Evolutionary conservation across 1,140 invertebrate genomes (phyloP).

Genomic region (Pachypeltis micranthus): DNA sequence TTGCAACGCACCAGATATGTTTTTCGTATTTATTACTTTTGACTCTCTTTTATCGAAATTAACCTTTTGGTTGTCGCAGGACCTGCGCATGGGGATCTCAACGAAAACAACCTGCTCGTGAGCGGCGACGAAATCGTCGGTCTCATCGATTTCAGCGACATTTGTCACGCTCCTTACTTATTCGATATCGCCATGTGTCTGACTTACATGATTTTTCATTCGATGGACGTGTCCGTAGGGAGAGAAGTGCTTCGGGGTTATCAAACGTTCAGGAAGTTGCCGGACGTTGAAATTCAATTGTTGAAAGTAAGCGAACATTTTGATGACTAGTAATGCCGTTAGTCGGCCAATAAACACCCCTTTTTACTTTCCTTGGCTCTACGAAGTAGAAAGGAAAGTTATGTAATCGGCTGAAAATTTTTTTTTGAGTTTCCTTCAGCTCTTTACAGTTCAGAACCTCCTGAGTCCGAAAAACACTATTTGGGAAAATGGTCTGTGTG

Average conservation of each 20-base stretch:
- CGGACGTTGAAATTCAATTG: background rate
- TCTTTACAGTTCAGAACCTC: no score
- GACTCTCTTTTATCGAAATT: background rate
- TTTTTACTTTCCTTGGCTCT: no score
- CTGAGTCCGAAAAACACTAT: no score
- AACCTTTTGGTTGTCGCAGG: background rate
- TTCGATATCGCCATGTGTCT: constrained; percentile 1
- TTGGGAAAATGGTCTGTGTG: no score
- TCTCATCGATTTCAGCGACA: constrained; percentile 8
- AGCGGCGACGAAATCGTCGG: background rate
- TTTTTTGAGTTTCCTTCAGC: no score
- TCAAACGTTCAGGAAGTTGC: background rate
- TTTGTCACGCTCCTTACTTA: background rate
- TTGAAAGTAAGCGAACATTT: background rate
- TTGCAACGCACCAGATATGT: no score
- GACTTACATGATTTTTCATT: background rate
- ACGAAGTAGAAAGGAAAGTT: no score
- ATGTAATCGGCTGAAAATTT: no score
- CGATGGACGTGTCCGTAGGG: background rate
- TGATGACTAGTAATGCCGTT: background rate
- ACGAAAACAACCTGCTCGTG: constrained; percentile 11
- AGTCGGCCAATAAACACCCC: no score
- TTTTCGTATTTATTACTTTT: no score
- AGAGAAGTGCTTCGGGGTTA: background rate
- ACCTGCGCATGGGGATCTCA: background rate